These are phyloP conservation scores for Zosterops lateralis DNA, from an alignment of 2,113 vertebrate species.

Conservation along the genomic window DNA sequence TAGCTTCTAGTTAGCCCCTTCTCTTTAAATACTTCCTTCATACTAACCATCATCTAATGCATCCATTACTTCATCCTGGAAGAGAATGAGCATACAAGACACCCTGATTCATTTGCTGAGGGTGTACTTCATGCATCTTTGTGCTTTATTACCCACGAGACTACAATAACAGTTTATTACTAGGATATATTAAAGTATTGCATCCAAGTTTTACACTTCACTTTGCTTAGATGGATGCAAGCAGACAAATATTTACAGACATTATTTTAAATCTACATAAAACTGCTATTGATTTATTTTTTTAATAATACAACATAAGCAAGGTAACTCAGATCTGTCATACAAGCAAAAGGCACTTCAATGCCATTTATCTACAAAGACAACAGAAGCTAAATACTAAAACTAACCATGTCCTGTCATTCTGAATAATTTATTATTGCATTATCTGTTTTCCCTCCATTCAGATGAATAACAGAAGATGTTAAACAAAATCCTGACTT, in stretches of 20 bases:
- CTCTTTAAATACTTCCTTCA: neutral
- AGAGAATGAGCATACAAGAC: neutral
- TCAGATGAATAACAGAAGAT: neutral
- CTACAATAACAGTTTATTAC: neutral
- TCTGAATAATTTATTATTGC: neutral
- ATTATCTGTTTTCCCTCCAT: neutral
- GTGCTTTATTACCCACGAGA: neutral
- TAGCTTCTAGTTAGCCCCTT: neutral
- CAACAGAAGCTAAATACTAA: neutral
- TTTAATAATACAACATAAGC: neutral
- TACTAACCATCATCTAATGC: neutral
- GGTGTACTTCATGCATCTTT: neutral
- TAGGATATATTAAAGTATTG: neutral
- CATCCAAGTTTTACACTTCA: neutral
- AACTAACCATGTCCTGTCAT: neutral
- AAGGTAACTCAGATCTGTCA: neutral
- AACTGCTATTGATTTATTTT: neutral
- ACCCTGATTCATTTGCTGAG: neutral
- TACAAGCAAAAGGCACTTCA: neutral
- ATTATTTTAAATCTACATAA: neutral
- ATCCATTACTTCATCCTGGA: neutral
- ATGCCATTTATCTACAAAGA: neutral
- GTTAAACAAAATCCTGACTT: neutral
- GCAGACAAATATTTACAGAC: neutral
- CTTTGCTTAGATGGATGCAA: neutral